phyloP scores from a whole-genome alignment of 2,797 vertebrate genomes.

The Coilia nasus region DNA sequence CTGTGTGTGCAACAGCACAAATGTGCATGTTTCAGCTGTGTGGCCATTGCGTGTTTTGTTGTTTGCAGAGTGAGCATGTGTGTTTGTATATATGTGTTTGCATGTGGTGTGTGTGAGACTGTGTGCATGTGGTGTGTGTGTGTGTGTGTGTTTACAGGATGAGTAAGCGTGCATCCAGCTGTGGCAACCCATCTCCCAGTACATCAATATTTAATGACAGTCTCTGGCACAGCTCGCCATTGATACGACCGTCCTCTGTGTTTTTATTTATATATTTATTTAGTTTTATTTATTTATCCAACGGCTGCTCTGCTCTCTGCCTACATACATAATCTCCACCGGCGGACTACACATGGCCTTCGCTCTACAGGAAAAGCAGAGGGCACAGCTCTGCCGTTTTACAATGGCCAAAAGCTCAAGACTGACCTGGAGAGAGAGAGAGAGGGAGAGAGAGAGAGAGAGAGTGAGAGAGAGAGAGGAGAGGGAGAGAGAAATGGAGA shows the following conservation, averaged over 20 bases:
- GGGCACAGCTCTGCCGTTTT: neutral
- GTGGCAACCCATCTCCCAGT: constrained; percentile 58
- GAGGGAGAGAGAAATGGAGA: neutral
- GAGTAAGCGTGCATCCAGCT: constrained; percentile 60
- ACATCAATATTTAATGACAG: constrained; percentile 72
- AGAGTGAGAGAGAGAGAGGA: neutral
- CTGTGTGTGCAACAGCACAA: neutral
- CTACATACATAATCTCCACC: neutral
- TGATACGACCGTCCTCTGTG: constrained; percentile 48
- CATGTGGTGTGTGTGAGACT: constrained; percentile 36
- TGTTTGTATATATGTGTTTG: neutral
- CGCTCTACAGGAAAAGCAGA: neutral
- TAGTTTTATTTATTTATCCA: constrained; percentile 25
- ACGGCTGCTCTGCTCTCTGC: constrained; percentile 24
- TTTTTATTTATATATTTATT: neutral
- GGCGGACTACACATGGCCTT: neutral
- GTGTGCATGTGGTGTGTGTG: constrained; percentile 38
- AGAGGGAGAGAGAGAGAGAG: neutral
- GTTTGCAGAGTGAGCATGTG: constrained; percentile 26
- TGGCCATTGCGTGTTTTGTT: no score
- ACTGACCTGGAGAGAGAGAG: constrained; percentile 13
- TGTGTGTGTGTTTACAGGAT: constrained; percentile 47
- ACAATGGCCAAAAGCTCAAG: neutral
- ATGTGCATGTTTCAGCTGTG: no score
- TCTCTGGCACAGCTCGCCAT: constrained; percentile 55